These are phyloP conservation scores for Phylloscopus collybita DNA, from an alignment of 2,797 vertebrate genomes.

Conservation along the genomic window DNA sequence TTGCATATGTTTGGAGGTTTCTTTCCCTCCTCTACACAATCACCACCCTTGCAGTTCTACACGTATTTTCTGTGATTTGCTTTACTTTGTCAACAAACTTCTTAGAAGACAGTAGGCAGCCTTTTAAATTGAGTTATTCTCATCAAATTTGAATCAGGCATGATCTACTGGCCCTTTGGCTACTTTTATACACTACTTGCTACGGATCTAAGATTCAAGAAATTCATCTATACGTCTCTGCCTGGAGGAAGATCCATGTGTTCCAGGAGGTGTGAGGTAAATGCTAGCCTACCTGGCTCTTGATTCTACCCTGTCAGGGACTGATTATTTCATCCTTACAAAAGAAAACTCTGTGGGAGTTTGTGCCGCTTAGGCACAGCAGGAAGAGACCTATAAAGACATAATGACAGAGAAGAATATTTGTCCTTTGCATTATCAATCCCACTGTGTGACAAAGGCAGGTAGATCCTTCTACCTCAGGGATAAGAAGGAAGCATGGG, in stretches of 20 bases:
- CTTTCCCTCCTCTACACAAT: neutral
- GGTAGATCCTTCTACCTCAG: conserved; percentile 29
- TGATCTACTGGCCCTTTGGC: neutral
- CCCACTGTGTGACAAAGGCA: conserved; percentile 28
- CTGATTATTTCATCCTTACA: conserved; percentile 44
- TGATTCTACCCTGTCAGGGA: conserved; percentile 24
- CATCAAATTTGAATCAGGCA: neutral
- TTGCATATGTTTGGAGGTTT: neutral
- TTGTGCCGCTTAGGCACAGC: conserved; percentile 36
- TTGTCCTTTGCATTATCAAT: conserved; percentile 45
- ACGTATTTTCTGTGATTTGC: neutral
- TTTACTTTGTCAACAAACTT: neutral
- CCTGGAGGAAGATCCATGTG: neutral
- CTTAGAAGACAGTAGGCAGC: neutral
- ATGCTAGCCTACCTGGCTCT: conserved; percentile 3
- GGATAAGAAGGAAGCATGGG: conserved; percentile 4
- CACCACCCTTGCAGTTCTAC: neutral
- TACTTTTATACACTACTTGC: neutral
- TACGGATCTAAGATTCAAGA: neutral
- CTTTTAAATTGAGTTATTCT: neutral
- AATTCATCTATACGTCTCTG: neutral
- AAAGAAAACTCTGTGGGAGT: conserved; percentile 53
- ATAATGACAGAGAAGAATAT: conserved; percentile 35
- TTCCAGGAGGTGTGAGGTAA: conserved; percentile 16
- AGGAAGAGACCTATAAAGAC: conserved; percentile 51